Conservation (phyloP, 1,140 invertebrate species). For the Cepaea nemoralis region DNA sequence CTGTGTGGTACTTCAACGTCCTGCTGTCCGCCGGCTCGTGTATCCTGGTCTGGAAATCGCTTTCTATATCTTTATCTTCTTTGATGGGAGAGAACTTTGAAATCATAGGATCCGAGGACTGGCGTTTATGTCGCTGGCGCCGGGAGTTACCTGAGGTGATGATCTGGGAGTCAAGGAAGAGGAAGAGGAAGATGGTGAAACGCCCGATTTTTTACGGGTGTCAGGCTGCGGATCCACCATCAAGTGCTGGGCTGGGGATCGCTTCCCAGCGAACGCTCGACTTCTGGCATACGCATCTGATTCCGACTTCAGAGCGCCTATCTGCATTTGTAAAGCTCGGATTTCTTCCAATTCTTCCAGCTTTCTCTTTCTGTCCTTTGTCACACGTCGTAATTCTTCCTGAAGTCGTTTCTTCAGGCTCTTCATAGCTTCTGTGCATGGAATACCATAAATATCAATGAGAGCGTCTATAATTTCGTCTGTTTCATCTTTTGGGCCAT, state of each 20-base stretch:
- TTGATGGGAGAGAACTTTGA: constrained; percentile 75
- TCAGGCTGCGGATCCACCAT: constrained; percentile 4
- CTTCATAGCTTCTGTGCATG: constrained; percentile 74
- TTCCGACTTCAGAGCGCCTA: constrained; percentile 67
- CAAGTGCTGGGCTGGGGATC: constrained; percentile 14
- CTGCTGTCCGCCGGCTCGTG: constrained; percentile 28
- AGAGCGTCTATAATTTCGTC: constrained; percentile 67
- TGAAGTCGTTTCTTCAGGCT: constrained; percentile 75
- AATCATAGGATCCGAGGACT: constrained; percentile 70
- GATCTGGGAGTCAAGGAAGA: constrained; percentile 55
- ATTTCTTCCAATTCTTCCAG: constrained; percentile 73
- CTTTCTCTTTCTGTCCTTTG: constrained; percentile 70
- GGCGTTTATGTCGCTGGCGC: constrained; percentile 66
- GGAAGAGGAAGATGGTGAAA: constrained; percentile 40
- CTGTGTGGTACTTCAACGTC: constrained; percentile 53
- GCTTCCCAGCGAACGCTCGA: constrained; percentile 32
- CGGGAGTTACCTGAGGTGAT: constrained; percentile 69
- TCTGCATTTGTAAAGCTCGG: constrained; percentile 64
- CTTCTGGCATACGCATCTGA: constrained; percentile 49
- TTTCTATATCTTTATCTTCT: constrained; percentile 74
- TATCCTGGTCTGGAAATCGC: constrained; percentile 59
- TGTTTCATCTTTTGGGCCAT: constrained; percentile 60
- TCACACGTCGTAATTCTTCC: constrained; percentile 75
- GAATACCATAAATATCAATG: constrained; percentile 68
- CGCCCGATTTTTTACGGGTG: constrained; percentile 23